These are phyloP conservation scores for Orcinus orca DNA, from an alignment of 2,113 vertebrate species.

Conservation along the genomic window DNA sequence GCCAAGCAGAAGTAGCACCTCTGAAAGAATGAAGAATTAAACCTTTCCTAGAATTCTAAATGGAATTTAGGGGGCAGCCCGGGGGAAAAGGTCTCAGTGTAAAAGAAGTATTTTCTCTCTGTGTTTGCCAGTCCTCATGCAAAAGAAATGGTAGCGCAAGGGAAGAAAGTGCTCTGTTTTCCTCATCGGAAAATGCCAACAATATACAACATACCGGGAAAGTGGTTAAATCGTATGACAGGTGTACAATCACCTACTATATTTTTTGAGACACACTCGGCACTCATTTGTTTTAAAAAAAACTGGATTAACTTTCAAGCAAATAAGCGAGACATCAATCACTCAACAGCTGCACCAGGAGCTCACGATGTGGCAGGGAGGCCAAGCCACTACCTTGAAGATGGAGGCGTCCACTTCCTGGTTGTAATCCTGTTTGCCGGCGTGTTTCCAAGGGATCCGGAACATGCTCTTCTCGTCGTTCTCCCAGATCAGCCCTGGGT, in stretches of 20 bases:
- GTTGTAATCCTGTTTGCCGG: conserved; percentile 98
- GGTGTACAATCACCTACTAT: not conserved
- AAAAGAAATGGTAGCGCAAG: rapidly evolving
- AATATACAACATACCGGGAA: rapidly evolving
- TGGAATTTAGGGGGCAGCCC: not conserved
- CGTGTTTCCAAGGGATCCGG: conserved; percentile 99
- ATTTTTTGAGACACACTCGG: no score
- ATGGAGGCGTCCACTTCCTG: conserved; percentile 98
- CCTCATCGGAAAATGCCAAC: not conserved
- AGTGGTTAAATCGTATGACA: rapidly evolving
- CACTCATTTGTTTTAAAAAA: not conserved
- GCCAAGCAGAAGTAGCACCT: not conserved
- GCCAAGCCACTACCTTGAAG: conserved; percentile 89
- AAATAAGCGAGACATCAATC: not conserved
- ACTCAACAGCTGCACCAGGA: rapidly evolving
- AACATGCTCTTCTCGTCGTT: conserved; percentile 93
- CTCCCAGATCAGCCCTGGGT: conserved; percentile 95
- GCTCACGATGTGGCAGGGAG: rapidly evolving
- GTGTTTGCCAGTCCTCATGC: no score
- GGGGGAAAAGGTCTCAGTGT: not conserved
- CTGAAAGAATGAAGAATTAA: not conserved
- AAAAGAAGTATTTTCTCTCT: not conserved
- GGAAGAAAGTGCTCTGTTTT: rapidly evolving
- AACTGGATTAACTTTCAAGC: not conserved
- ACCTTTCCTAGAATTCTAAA: not conserved